Evolutionary conservation across 2,797 vertebrate genomes (phyloP).

Genomic region (Perodicticus potto): DNA sequence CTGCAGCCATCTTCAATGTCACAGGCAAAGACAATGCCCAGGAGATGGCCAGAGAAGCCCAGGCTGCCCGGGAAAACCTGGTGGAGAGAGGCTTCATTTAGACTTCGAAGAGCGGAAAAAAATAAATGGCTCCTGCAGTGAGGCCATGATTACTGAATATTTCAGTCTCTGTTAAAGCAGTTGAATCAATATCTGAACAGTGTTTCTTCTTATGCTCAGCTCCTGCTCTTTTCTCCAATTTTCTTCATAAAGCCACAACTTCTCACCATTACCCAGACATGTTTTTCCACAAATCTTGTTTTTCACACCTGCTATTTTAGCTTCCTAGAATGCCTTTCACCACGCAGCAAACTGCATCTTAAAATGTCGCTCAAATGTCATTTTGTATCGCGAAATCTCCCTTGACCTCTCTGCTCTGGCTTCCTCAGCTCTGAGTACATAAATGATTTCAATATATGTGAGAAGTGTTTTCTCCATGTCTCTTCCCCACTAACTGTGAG

Average conservation of each 20-base stretch:
- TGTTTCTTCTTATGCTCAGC: not conserved
- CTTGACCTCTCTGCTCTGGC: not conserved
- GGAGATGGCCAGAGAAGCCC: not conserved
- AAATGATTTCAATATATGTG: not conserved
- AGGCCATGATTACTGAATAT: no score
- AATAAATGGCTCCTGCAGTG: not conserved
- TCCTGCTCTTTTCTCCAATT: not conserved
- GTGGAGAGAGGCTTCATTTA: no score
- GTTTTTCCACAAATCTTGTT: not conserved
- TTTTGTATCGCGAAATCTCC: not conserved
- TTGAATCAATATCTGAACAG: not conserved
- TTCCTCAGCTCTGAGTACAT: not conserved
- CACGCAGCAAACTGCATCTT: not conserved
- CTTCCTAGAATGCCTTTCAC: not conserved
- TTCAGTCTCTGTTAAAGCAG: not conserved
- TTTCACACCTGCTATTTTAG: not conserved
- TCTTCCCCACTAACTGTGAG: not conserved
- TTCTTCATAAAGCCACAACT: not conserved
- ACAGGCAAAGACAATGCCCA: not conserved
- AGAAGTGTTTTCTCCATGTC: not conserved
- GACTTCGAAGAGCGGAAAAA: not conserved
- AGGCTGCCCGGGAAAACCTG: not conserved
- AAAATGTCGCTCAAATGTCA: constrained; percentile 60
- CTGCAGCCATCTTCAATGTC: not conserved
- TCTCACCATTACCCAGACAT: not conserved